phyloP scores from a whole-genome alignment of 2,888 invertebrate species.

The Lasioglossum marginatum region DNA sequence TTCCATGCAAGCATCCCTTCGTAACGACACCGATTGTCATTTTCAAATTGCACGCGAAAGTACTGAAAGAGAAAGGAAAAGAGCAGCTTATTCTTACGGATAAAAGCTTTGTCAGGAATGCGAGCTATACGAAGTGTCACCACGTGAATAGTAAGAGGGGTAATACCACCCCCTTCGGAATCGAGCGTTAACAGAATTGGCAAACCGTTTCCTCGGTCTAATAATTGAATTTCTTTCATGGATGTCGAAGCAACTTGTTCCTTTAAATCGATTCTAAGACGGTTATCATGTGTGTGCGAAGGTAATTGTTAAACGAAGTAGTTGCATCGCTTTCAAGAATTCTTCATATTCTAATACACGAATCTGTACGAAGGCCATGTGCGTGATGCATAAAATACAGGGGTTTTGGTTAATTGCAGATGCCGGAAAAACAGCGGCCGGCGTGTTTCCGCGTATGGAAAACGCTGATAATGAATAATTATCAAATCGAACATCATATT shows the following conservation, averaged over 20 bases:
- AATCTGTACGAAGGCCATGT: background rate
- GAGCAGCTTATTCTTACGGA: conserved; percentile 1
- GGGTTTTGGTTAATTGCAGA: conserved; percentile 72
- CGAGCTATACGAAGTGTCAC: conserved; percentile 31
- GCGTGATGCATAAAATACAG: background rate
- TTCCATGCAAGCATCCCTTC: conserved; percentile 21
- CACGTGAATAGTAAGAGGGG: conserved; percentile 33
- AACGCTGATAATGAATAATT: conserved; percentile 68
- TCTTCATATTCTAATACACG: background rate
- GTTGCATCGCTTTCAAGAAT: conserved; percentile 55
- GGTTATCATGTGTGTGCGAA: conserved; percentile 42
- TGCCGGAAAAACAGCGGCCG: conserved; percentile 74
- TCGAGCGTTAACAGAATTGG: conserved; percentile 43
- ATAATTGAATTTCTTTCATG: conserved; percentile 45
- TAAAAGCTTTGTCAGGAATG: conserved; percentile 23
- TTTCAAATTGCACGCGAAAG: conserved; percentile 15
- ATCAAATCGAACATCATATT: conserved; percentile 64
- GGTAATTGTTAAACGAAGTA: conserved; percentile 50
- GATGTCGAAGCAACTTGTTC: conserved; percentile 34
- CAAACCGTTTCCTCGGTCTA: conserved; percentile 30
- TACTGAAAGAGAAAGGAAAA: background rate
- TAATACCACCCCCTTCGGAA: conserved; percentile 29
- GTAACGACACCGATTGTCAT: background rate
- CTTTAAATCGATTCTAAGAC: conserved; percentile 33
- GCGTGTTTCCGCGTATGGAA: conserved; percentile 73